Evolutionary conservation across 2,888 invertebrate genomes (phyloP), one percentile per base, ranked within the genome.

Genomic region (Orthosia incerta): DNA sequence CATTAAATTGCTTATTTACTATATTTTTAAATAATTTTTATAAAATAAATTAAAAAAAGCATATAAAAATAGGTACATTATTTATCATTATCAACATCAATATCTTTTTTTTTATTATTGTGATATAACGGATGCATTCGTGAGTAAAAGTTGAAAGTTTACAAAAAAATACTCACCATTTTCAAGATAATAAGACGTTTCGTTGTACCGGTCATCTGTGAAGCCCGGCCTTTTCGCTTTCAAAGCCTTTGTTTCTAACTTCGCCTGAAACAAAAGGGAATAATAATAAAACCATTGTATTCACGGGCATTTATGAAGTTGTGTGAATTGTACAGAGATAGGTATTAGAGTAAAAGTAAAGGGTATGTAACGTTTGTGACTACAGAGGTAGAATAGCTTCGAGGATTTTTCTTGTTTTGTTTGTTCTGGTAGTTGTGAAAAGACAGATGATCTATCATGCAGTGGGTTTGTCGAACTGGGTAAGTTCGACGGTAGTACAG

Each of bases 101-200:
- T 39, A 26, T 26, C 3, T 26, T 4, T 26, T 39, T 39, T 39
- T 39, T 31, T 7, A 7, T 9, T 39, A 39, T 45, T 59, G n/a
- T 39, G 5, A 7, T n/a, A 23, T n/a, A 13, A n/a, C n/a, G 0
- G 13, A 20, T n/a, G 15, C 3, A n/a, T 60, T n/a, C 3, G 9
- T 55, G 15, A 20, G 15, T 20, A 53, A 20, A 55, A 59, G 5
- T n/a, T 39, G 1, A 59, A 15, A 59, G 3, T n/a, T 20, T 45
- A 45, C 13, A 45, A 15, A 26, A 50, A 46, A 48, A 26, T 3
- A 95, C 97, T 97, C 94, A 99, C 99, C 98, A 97, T 99, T 99
- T 97, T 99, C 99, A 90, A 98, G 98, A 95, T 99, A 99, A 95
- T 99, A 99, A 71, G 99, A 98, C 26, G 99, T 99, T 96, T 99